Percentiles rank a stretch among this genome's conserved stretches.
Conservation (phyloP, 2,888 invertebrate species). For the Phragmatobia fuliginosa region DNA sequence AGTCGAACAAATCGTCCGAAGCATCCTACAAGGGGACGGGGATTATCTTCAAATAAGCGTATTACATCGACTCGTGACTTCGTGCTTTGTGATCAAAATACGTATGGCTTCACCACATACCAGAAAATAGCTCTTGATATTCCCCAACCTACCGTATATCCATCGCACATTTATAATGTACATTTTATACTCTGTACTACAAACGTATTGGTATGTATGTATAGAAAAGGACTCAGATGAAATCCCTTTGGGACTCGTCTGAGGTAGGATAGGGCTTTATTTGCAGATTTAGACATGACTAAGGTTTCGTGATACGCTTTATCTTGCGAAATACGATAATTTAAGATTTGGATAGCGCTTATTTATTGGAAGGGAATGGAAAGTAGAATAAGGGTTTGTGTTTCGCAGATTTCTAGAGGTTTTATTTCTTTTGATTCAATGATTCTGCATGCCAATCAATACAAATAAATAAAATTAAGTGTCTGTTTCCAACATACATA, state of each 20-base stretch:
- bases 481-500: too few species aligned
- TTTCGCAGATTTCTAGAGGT: neutral
- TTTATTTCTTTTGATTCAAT: neutral
- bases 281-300: conserved; percentile 69
- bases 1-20: conserved; percentile 60
- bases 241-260: conserved; percentile 63
- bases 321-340: conserved; percentile 61
- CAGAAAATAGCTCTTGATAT: conserved; percentile 8
- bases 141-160: conserved; percentile 30
- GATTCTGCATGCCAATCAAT: too few species aligned
- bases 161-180: conserved; percentile 8
- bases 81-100: conserved; percentile 77
- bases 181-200: conserved; percentile 43
- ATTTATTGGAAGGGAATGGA: conserved; percentile 1
- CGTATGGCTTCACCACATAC: conserved; percentile 65
- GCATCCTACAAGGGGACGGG: conserved; percentile 61
- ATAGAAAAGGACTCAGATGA: conserved; percentile 40
- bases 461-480: too few species aligned
- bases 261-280: conserved; percentile 64
- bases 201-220: conserved; percentile 40
- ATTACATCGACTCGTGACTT: conserved; percentile 68
- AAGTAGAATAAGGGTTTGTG: neutral
- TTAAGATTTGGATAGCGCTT: conserved; percentile 53
- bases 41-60: conserved; percentile 82
- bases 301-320: conserved; percentile 66